Base-by-base conservation (phyloP, 2,113 vertebrate genomes). In the Gallinago jamesoni region DNA sequence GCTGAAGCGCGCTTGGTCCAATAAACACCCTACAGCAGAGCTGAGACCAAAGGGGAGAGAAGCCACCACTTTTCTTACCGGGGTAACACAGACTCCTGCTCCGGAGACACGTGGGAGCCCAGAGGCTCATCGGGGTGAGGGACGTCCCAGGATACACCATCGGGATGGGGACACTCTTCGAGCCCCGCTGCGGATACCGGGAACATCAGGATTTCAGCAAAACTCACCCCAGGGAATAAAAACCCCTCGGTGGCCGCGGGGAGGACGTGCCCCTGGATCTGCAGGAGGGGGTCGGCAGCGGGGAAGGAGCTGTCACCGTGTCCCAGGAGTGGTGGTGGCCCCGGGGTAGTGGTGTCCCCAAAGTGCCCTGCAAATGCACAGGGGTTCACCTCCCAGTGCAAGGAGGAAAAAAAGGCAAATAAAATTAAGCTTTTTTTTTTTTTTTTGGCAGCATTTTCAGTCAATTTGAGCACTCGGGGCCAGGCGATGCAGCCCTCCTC, bases 71-170 rank as follows among this genome's bases (percentile, higher is more conserved):
- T 67, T 75, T 86, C 45, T 35, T 33, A 18, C 39, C 0, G 1
- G 52, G 20, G 45, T 35, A 70, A 67, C 25, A 41, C 1, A 0
- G 12, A 2, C 1, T 27, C 60, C 75, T 45, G n/a, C 3, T 27
- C 59, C 0, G 1, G 24, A 56, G 41, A 53, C 33, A 21, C 0
- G 0, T 2, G 12, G 37, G 27, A 78, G 18, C 39, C 10, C 53
- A 5, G 7, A 22, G 35, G 27, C 41, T 66, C 3, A 4, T 39
- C 39, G 5, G 39, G 39, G 39, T 13, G 39, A 39, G 39, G 11
- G 0, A 14, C 33, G 5, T 15, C 35, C 47, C 70, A 35, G 10
- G n/a, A 7, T 6, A 0, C 1, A 0, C 45, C 35, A 3, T 31
- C 4, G 2, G 50, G 56, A 30, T 1, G 14, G 47, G 39, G 39